phyloP scores from a whole-genome alignment of 2,797 vertebrate genomes.

The Setipinna tenuifilis region DNA sequence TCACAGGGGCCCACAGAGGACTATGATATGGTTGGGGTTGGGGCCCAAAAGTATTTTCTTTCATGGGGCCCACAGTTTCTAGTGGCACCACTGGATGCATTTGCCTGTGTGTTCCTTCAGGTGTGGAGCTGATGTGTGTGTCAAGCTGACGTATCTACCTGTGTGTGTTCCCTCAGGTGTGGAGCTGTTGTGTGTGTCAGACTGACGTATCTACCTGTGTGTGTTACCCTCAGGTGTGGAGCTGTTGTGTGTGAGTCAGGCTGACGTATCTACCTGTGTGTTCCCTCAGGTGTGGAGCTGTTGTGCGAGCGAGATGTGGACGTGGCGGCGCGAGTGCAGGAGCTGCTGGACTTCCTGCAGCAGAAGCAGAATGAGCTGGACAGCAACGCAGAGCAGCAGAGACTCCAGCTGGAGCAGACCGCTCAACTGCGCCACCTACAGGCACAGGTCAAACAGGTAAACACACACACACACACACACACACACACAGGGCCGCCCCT shows the following conservation, averaged over 20 bases:
- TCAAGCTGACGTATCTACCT: no score
- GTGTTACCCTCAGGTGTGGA: constrained; percentile 79
- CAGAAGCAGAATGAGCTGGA: constrained; percentile 99
- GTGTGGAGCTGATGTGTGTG: no score
- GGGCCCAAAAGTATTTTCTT: no score
- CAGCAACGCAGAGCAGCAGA: constrained; percentile 91
- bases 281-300: constrained; percentile 85
- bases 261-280: no score
- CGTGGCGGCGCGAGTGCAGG: constrained; percentile 96
- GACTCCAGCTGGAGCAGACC: constrained; percentile 93
- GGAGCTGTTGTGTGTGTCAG: no score
- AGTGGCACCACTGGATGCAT: no score
- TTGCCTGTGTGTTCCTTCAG: no score
- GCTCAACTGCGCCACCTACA: constrained; percentile 96
- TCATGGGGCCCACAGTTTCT: no score
- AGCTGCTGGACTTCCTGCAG: constrained; percentile 96
- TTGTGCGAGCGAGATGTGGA: constrained; percentile 96
- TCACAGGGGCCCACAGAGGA: no score
- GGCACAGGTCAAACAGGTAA: constrained; percentile 97
- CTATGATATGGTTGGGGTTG: no score
- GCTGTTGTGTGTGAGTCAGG: constrained; percentile 81
- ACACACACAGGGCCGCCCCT: background rate
- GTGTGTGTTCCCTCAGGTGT: no score
- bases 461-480: background rate
- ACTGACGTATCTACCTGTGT: no score